Evolutionary conservation across 2,888 invertebrate species (phyloP).

Genomic region (Antheraea assamensis): DNA sequence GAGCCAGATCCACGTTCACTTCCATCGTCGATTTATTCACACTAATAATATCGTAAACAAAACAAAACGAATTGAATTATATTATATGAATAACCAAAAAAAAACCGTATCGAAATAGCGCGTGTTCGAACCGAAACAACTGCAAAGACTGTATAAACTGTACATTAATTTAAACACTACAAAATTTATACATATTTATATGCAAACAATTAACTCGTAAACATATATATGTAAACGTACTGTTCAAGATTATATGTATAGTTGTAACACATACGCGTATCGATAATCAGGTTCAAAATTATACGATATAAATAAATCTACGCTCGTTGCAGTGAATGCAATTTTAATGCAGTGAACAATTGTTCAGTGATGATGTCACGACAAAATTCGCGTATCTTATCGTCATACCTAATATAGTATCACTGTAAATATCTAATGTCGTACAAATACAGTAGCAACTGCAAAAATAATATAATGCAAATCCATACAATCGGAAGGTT

Average conservation of each 20-base stretch:
- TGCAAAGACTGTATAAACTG: not conserved
- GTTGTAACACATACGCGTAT: not conserved
- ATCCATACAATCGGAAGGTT: not conserved
- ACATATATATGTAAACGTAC: not conserved
- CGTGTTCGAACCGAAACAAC: not conserved
- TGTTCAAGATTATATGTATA: not conserved
- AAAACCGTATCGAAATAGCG: not conserved
- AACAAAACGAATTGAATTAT: not conserved
- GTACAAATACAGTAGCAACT: no score
- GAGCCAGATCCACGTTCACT: conserved; percentile 85
- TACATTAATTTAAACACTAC: not conserved
- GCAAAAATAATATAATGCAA: not conserved
- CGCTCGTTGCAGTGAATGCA: not conserved
- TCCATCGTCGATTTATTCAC: conserved; percentile 32
- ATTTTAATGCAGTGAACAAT: not conserved
- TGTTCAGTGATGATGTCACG: not conserved
- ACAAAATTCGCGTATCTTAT: not conserved
- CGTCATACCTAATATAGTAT: not conserved
- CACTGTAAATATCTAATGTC: not conserved
- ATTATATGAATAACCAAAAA: not conserved
- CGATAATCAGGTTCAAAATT: not conserved
- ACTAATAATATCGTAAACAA: conserved; percentile 34
- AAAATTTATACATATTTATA: not conserved
- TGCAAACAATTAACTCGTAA: not conserved
- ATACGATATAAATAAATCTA: not conserved